A percentile compares a stretch with the other conserved stretches of the same genome.
These are phyloP conservation scores for Euura lappo DNA, from an alignment of 1,140 invertebrate species.

Conservation along the genomic window DNA sequence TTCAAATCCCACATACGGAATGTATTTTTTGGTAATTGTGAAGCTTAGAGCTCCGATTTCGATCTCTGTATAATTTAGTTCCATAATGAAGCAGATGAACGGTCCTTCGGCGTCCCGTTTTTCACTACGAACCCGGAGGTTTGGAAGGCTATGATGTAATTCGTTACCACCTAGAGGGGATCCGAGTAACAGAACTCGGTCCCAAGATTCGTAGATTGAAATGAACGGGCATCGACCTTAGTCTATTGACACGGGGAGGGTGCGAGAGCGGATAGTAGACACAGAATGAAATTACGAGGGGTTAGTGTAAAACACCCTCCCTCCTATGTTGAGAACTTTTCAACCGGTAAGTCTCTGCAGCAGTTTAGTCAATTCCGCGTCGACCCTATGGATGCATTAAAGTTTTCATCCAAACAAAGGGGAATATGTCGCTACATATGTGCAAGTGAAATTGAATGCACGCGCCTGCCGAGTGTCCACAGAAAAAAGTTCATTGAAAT, in stretches of 20 bases:
- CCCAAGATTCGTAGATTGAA: not conserved
- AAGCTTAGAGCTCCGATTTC: too few species aligned
- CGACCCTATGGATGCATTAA: slow-evolving; percentile 8
- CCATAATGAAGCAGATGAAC: too few species aligned
- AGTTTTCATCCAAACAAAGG: slow-evolving; percentile 40
- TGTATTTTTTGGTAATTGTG: too few species aligned
- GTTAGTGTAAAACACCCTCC: not conserved
- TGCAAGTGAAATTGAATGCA: not conserved
- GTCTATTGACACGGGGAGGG: not conserved
- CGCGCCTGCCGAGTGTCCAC: not conserved
- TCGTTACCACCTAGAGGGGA: too few species aligned
- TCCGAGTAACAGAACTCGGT: not conserved
- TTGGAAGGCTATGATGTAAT: too few species aligned
- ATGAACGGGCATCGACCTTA: not conserved
- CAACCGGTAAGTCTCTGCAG: not conserved
- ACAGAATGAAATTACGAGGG: not conserved
- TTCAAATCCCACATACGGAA: too few species aligned
- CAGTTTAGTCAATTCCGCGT: not conserved
- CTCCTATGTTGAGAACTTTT: not conserved
- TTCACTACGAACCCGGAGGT: too few species aligned
- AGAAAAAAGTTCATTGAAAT: slow-evolving; percentile 37
- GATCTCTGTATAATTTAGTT: too few species aligned
- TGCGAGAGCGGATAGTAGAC: not conserved
- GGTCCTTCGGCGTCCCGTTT: too few species aligned
- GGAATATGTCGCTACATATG: not conserved